These are phyloP conservation scores for Sphaerophoria rueppellii DNA, from an alignment of 2,888 invertebrate genomes.

Conservation along the genomic window DNA sequence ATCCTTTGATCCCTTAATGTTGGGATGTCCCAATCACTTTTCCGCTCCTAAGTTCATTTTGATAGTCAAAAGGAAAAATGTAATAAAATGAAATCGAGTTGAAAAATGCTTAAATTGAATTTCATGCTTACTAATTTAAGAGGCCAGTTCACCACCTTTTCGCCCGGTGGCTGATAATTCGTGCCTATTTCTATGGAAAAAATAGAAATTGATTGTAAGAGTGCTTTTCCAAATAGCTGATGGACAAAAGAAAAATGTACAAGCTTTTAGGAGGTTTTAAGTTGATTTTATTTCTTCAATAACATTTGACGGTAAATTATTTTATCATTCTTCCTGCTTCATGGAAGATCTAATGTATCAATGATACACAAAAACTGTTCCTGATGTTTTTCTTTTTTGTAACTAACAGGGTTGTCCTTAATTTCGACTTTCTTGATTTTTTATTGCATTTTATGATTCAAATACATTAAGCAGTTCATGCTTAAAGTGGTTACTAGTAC, in stretches of 20 bases:
- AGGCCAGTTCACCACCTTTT: background rate
- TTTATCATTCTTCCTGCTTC: background rate
- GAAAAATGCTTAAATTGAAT: slow-evolving; percentile 25
- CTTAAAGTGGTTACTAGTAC: too few species aligned
- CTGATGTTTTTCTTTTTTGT: too few species aligned
- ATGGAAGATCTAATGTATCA: slow-evolving; percentile 3
- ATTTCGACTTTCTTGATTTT: too few species aligned
- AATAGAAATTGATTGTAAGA: background rate
- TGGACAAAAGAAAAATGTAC: slow-evolving; percentile 21
- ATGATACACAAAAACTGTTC: background rate
- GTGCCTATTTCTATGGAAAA: too few species aligned
- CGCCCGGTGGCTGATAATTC: too few species aligned
- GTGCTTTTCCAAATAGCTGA: background rate
- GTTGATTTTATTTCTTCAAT: slow-evolving; percentile 34
- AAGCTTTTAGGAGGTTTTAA: slow-evolving; percentile 48
- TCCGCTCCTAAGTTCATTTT: slow-evolving; percentile 24
- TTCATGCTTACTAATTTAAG: slow-evolving; percentile 13
- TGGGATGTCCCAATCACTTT: slow-evolving; percentile 32
- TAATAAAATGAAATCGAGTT: slow-evolving; percentile 27
- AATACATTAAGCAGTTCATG: too few species aligned
- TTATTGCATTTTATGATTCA: too few species aligned
- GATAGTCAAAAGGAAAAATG: slow-evolving; percentile 11
- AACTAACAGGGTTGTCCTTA: background rate
- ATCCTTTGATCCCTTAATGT: slow-evolving; percentile 33
- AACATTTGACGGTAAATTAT: slow-evolving; percentile 21